Conservation (phyloP, 2,797 vertebrate species). For the Gallinago stenura region DNA sequence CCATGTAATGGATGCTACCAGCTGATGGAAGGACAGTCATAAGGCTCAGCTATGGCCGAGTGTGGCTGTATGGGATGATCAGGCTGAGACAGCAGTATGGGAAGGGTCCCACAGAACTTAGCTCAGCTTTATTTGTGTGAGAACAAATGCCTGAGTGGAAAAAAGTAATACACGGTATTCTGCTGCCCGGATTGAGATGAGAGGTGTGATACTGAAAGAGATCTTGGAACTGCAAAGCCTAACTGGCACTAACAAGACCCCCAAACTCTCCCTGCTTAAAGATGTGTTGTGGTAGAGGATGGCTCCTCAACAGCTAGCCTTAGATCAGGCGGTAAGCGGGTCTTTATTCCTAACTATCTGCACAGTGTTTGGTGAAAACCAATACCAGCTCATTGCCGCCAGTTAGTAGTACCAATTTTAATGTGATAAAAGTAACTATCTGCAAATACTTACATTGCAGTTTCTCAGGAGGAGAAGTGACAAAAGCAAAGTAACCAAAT, state of each 20-base stretch:
- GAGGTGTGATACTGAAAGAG: not conserved
- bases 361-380: not conserved
- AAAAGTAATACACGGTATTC: accelerated
- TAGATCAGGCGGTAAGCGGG: not conserved
- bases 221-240: not conserved
- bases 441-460: not conserved
- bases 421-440: not conserved
- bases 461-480: not conserved
- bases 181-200: not conserved
- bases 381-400: not conserved
- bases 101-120: not conserved
- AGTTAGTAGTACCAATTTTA: not conserved
- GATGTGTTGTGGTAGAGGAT: not conserved
- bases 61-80: not conserved
- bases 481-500: not conserved
- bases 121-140: accelerated
- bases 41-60: accelerated
- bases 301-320: not conserved
- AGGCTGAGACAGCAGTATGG: not conserved
- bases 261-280: not conserved
- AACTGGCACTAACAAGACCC: not conserved
- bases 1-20: not conserved
- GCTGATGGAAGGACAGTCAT: not conserved
- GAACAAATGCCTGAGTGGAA: not conserved
- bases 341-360: not conserved